Percentiles rank a stretch among this genome's conserved stretches.
phyloP scores from a whole-genome alignment of 2,888 invertebrate species.

The Meliscaeva auricollis region DNA sequence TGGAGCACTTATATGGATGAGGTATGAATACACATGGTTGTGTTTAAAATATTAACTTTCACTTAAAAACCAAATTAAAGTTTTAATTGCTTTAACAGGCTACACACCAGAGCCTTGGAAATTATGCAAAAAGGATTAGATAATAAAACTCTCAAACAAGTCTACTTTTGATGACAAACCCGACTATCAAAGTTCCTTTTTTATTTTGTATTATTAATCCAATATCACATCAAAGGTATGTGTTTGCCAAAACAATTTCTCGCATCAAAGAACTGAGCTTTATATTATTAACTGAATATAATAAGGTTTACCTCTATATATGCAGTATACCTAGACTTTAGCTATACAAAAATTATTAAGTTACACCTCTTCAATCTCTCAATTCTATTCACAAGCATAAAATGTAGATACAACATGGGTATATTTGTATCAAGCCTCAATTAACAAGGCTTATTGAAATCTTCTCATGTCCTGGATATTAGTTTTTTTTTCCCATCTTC shows the following conservation, averaged over 20 bases:
- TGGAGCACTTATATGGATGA: too few species aligned
- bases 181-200: background rate
- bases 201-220: slow-evolving; percentile 14
- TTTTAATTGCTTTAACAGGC: too few species aligned
- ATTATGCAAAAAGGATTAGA: background rate
- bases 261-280: slow-evolving; percentile 22
- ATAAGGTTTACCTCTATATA: background rate
- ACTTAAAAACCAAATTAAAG: too few species aligned
- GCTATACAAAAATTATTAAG: background rate
- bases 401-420: too few species aligned
- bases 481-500: slow-evolving; percentile 42
- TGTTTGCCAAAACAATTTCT: slow-evolving; percentile 31
- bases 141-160: too few species aligned
- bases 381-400: background rate
- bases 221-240: slow-evolving; percentile 34
- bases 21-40: too few species aligned
- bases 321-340: background rate
- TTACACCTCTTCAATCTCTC: background rate
- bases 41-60: too few species aligned
- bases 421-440: slow-evolving; percentile 20
- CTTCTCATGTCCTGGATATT: slow-evolving; percentile 60
- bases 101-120: too few species aligned
- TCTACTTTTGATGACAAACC: background rate
- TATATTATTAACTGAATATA: background rate
- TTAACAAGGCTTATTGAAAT: slow-evolving; percentile 49